A percentile compares a stretch with the other conserved stretches of the same genome.
phyloP scores from a whole-genome alignment of 2,113 vertebrate species.

The Eptesicus fuscus region DNA sequence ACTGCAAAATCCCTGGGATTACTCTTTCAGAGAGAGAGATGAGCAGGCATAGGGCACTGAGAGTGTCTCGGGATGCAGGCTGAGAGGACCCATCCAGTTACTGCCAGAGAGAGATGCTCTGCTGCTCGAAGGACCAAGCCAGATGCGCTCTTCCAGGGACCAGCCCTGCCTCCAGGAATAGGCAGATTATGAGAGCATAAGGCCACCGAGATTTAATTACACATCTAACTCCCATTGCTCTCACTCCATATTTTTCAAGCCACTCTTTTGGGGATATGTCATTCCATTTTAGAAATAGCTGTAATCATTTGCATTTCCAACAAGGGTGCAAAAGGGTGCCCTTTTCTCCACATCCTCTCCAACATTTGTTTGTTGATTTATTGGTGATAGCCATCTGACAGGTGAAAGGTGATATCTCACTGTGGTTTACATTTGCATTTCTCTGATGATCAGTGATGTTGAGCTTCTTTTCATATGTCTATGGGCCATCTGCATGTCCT shows the following conservation, averaged over 20 bases:
- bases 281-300: background rate
- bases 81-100: too few relatives aligned
- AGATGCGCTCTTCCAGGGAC: background rate
- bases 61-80: rapidly evolving
- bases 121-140: background rate
- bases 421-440: background rate
- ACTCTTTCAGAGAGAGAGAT: background rate
- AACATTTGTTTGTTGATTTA: background rate
- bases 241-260: background rate
- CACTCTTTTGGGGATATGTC: background rate
- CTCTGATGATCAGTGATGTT: background rate
- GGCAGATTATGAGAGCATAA: background rate
- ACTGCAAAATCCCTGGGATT: background rate
- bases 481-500: background rate
- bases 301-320: background rate
- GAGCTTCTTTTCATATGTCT: background rate
- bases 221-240: background rate
- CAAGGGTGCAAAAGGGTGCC: background rate
- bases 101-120: background rate
- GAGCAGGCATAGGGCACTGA: background rate
- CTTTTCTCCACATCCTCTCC: background rate
- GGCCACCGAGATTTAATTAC: background rate
- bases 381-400: background rate
- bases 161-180: background rate
- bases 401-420: background rate